phyloP scores from a whole-genome alignment of 2,888 invertebrate species.

The Eristalis pertinax region DNA sequence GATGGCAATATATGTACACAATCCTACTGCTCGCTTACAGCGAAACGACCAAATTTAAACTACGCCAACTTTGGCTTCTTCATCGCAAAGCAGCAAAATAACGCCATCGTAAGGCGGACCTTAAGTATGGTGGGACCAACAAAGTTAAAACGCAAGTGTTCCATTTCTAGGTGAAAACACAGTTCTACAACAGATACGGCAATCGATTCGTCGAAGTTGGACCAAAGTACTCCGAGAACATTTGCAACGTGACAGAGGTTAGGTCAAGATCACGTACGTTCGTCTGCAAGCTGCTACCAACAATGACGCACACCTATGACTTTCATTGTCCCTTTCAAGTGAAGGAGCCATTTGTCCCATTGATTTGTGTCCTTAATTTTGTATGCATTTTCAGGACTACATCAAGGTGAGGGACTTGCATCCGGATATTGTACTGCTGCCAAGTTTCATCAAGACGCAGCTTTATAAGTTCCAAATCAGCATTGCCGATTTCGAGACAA shows the following conservation, averaged over 20 bases:
- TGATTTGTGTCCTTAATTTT: background rate
- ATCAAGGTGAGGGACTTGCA: conserved; percentile 1
- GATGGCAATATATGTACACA: conserved; percentile 1
- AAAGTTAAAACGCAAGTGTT: too few species aligned
- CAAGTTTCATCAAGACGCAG: conserved; percentile 4
- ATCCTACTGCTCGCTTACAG: background rate
- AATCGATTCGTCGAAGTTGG: conserved; percentile 7
- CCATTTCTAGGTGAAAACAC: conserved; percentile 5
- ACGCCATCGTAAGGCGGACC: background rate
- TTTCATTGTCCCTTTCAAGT: conserved; percentile 24
- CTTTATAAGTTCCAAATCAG: conserved; percentile 7
- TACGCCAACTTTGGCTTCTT: conserved; percentile 13
- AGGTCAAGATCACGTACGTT: conserved; percentile 7
- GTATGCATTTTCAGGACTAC: background rate
- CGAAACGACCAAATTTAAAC: conserved; percentile 7
- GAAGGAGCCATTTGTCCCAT: background rate
- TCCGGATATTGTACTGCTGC: conserved; percentile 8
- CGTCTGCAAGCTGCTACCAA: background rate
- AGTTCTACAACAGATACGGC: conserved; percentile 16
- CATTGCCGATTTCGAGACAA: background rate
- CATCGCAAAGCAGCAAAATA: background rate
- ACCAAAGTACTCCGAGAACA: conserved; percentile 3
- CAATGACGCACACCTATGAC: background rate
- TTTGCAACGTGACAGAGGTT: conserved; percentile 4
- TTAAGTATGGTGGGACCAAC: background rate